These are phyloP conservation scores for Blastobasis lacticolella DNA, from an alignment of 2,888 invertebrate genomes.

Conservation along the genomic window DNA sequence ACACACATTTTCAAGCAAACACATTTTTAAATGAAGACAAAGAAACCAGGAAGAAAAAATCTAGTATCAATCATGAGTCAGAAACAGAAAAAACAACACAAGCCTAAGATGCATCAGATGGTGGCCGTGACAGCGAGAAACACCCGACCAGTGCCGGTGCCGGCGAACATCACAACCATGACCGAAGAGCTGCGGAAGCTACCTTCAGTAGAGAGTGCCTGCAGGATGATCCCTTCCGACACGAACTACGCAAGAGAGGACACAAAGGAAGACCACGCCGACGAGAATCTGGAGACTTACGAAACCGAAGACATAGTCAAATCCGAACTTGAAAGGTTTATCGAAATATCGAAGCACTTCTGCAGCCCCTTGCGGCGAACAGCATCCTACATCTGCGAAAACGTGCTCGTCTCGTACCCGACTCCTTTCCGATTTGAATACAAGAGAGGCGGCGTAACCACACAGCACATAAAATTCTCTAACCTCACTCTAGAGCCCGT, in stretches of 20 bases:
- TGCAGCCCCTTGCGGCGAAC: conserved; percentile 55
- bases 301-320: conserved; percentile 30
- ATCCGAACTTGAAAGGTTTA: conserved; percentile 48
- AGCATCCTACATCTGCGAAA: conserved; percentile 57
- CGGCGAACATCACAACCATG: too few species aligned
- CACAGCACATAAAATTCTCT: conserved; percentile 48
- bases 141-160: conserved; percentile 2
- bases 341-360: conserved; percentile 62
- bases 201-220: too few species aligned
- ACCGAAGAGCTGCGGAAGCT: too few species aligned
- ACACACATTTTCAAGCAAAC: too few species aligned
- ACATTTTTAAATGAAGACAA: too few species aligned
- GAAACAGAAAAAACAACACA: too few species aligned
- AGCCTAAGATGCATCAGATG: too few species aligned
- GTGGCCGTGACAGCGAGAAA: too few species aligned
- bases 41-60: too few species aligned
- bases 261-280: conserved; percentile 27
- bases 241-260: conserved; percentile 23
- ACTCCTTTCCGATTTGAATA: conserved; percentile 45
- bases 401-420: conserved; percentile 47
- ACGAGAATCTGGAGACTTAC: conserved; percentile 17
- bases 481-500: conserved; percentile 55
- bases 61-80: too few species aligned
- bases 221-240: too few species aligned
- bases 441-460: conserved; percentile 43